Percentiles rank a stretch among this genome's conserved stretches.
Conservation (phyloP, 2,888 invertebrate species). For the Platycheirus albimanus region DNA sequence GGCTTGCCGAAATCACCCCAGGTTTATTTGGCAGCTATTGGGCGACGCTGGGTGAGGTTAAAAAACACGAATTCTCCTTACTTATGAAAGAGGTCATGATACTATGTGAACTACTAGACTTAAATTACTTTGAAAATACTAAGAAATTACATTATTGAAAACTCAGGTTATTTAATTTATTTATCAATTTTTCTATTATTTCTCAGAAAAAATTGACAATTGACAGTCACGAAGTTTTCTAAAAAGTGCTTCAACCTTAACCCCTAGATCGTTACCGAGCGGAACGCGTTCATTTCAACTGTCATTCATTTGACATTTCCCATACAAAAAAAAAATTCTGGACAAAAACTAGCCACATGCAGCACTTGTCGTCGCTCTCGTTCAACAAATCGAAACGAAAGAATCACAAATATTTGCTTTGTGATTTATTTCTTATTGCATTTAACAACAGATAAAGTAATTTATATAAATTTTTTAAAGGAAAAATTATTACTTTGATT, state of each 20-base stretch:
- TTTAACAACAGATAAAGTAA: slow-evolving; percentile 34
- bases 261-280: neutral
- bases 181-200: too few relatives aligned
- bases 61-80: too few relatives aligned
- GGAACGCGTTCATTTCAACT: slow-evolving; percentile 24
- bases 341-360: slow-evolving; percentile 56
- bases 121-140: too few relatives aligned
- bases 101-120: too few relatives aligned
- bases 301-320: slow-evolving; percentile 54
- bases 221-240: neutral
- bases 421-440: slow-evolving; percentile 62
- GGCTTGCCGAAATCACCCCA: too few relatives aligned
- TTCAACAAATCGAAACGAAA: slow-evolving; percentile 46
- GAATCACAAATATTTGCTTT: slow-evolving; percentile 67
- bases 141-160: too few relatives aligned
- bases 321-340: slow-evolving; percentile 21
- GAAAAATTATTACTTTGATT: slow-evolving; percentile 13
- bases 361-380: slow-evolving; percentile 33
- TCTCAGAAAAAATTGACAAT: too few relatives aligned
- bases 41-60: too few relatives aligned
- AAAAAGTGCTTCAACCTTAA: neutral
- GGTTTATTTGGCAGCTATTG: too few relatives aligned
- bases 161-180: too few relatives aligned
- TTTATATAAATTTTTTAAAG: neutral
- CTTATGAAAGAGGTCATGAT: too few relatives aligned